Evolutionary conservation across 2,888 invertebrate species (phyloP).

Genomic region (Amphipoea oculea): DNA sequence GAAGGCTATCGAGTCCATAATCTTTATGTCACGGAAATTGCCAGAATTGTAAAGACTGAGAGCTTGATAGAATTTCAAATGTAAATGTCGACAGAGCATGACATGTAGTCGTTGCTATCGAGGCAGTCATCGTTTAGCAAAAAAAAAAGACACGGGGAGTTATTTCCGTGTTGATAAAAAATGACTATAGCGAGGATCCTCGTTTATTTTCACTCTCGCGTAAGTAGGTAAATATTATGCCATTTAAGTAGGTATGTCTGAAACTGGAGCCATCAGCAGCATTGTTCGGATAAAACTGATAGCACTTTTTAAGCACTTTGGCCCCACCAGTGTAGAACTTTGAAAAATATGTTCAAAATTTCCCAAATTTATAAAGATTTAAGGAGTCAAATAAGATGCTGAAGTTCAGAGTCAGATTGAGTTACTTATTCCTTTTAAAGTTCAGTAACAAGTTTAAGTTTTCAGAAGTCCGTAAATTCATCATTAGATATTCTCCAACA

Average conservation of each 20-base stretch:
- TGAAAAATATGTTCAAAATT: neutral
- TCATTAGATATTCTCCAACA: neutral
- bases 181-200: slow-evolving; percentile 10
- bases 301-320: slow-evolving; percentile 22
- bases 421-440: slow-evolving; percentile 26
- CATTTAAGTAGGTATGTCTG: slow-evolving; percentile 16
- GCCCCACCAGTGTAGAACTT: slow-evolving; percentile 8
- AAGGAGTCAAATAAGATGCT: neutral
- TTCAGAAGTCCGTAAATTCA: neutral
- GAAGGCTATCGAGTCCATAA: slow-evolving; percentile 62
- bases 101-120: slow-evolving; percentile 7
- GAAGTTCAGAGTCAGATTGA: slow-evolving; percentile 7
- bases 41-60: slow-evolving; percentile 44
- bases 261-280: slow-evolving; percentile 9
- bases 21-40: slow-evolving; percentile 52
- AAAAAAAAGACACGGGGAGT: slow-evolving; percentile 1
- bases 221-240: neutral
- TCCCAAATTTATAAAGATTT: slow-evolving; percentile 34
- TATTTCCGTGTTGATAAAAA: slow-evolving; percentile 17
- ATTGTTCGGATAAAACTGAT: slow-evolving; percentile 15
- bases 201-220: neutral
- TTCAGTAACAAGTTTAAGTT: slow-evolving; percentile 4
- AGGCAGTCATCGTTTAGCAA: neutral
- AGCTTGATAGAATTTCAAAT: slow-evolving; percentile 45
- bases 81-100: slow-evolving; percentile 47